These are phyloP conservation scores for Halocaridina rubra DNA, from an alignment of 2,888 invertebrate genomes.

Conservation along the genomic window DNA sequence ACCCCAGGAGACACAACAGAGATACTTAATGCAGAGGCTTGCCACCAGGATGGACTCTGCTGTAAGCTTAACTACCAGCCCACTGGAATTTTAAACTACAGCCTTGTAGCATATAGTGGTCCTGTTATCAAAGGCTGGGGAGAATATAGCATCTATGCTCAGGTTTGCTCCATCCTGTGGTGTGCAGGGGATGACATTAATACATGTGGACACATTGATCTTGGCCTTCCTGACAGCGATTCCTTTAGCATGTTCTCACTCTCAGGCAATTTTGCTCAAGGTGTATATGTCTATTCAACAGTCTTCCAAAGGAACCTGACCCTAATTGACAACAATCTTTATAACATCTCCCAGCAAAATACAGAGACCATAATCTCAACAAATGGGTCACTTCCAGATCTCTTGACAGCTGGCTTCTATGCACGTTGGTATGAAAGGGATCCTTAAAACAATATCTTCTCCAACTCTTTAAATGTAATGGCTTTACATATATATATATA, in stretches of 20 bases:
- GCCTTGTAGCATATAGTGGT: constrained; percentile 67
- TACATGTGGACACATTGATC: constrained; percentile 66
- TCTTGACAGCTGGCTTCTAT: constrained; percentile 9
- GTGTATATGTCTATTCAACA: constrained; percentile 52
- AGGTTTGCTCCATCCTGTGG: constrained; percentile 67
- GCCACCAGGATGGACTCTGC: constrained; percentile 51
- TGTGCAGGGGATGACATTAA: constrained; percentile 66
- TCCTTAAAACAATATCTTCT: not conserved
- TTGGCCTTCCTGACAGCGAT: constrained; percentile 38
- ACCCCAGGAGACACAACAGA: not conserved
- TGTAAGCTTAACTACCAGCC: constrained; percentile 46
- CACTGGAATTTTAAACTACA: constrained; percentile 65
- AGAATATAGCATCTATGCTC: constrained; percentile 58
- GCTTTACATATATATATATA: not conserved
- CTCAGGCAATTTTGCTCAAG: constrained; percentile 32
- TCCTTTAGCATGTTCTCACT: constrained; percentile 60
- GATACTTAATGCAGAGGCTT: constrained; percentile 11
- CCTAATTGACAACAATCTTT: constrained; percentile 55
- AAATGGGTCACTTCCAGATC: not conserved
- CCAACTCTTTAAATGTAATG: not conserved
- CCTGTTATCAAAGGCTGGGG: constrained; percentile 64
- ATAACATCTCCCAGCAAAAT: not conserved
- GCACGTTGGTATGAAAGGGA: constrained; percentile 33
- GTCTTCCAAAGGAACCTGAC: constrained; percentile 63
- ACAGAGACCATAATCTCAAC: not conserved